Conservation (phyloP, 2,113 vertebrate species). For the Tenebrosternarchus preto region DNA sequence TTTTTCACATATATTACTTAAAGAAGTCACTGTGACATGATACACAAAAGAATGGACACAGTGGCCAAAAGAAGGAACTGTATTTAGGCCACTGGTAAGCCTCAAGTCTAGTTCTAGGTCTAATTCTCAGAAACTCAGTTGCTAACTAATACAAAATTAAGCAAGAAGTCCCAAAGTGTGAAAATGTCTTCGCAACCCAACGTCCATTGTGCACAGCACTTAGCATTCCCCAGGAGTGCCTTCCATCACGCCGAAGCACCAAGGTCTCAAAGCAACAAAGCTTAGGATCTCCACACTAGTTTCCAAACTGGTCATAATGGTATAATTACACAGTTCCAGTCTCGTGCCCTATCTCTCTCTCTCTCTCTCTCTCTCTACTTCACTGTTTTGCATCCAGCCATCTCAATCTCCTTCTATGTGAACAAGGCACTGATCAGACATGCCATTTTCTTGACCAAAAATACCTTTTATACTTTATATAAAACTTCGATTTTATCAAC, state of each 20-base stretch:
- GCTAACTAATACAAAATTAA: too few species aligned
- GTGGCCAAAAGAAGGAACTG: not conserved
- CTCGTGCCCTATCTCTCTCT: not conserved
- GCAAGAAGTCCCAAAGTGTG: not conserved
- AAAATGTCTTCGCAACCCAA: not conserved
- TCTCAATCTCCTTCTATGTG: not conserved
- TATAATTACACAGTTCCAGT: not conserved
- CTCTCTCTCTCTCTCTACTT: not conserved
- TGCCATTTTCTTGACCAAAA: too few species aligned
- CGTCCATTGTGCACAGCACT: not conserved
- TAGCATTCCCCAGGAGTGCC: not conserved
- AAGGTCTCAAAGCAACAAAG: not conserved
- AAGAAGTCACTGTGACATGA: not conserved
- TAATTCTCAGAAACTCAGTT: not conserved
- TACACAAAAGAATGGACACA: not conserved
- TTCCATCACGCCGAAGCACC: not conserved
- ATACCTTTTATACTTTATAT: too few species aligned
- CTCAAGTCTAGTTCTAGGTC: constrained; percentile 9
- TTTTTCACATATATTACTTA: not conserved
- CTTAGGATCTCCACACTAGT: not conserved
- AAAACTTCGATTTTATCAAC: not conserved
- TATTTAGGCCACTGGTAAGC: constrained; percentile 3
- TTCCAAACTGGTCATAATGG: not conserved
- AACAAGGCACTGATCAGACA: too few species aligned
- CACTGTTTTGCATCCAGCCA: not conserved